A percentile compares a stretch with the other conserved stretches of the same genome.
These are phyloP conservation scores for Tuta absoluta DNA, from an alignment of 2,888 invertebrate species.

Conservation along the genomic window DNA sequence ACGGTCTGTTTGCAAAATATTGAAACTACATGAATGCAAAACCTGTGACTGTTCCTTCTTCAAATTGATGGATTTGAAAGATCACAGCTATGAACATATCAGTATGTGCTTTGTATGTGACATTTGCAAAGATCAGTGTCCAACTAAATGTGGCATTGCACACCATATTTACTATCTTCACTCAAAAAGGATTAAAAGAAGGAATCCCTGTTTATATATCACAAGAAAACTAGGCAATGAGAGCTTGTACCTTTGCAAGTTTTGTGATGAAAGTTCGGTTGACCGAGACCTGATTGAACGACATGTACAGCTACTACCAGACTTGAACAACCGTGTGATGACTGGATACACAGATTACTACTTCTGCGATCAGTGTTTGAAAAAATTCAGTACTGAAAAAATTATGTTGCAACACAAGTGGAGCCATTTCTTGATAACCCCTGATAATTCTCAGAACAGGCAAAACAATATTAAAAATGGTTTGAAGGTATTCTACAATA, in stretches of 20 bases:
- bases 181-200: conserved; percentile 48
- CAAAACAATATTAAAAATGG: conserved; percentile 31
- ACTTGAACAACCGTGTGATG: conserved; percentile 57
- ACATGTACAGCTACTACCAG: conserved; percentile 56
- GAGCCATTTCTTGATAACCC: conserved; percentile 61
- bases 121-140: conserved; percentile 65
- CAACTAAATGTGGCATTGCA: conserved; percentile 55
- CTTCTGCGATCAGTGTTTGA: conserved; percentile 65
- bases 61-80: conserved; percentile 64
- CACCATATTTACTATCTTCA: conserved; percentile 66
- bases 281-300: conserved; percentile 54
- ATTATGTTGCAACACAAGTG: conserved; percentile 70
- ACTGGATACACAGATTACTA: conserved; percentile 65
- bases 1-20: conserved; percentile 49
- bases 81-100: conserved; percentile 63
- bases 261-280: conserved; percentile 60
- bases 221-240: conserved; percentile 52
- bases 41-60: conserved; percentile 55
- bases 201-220: conserved; percentile 50
- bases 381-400: conserved; percentile 60
- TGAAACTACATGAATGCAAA: conserved; percentile 58
- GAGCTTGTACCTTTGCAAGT: conserved; percentile 61
- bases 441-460: conserved; percentile 50
- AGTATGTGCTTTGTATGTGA: conserved; percentile 56
- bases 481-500: conserved; percentile 46